Evolutionary conservation across 2,113 vertebrate genomes (phyloP).

Genomic region (Eurypyga helias): DNA sequence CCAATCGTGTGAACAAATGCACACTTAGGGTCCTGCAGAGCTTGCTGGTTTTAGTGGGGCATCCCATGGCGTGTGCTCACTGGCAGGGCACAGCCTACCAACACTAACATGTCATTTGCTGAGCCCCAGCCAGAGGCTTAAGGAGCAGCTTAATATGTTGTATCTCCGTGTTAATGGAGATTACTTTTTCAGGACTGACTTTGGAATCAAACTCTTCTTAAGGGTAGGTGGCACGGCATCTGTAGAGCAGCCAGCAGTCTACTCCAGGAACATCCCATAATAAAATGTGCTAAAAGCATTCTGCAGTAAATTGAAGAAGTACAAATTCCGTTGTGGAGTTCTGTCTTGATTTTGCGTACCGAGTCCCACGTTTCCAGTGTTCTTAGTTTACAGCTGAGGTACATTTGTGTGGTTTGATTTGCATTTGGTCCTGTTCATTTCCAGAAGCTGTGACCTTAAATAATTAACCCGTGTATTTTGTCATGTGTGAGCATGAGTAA

Average conservation of each 20-base stretch:
- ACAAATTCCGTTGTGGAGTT: background rate
- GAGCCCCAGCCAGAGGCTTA: background rate
- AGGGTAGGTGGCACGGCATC: background rate
- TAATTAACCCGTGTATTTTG: background rate
- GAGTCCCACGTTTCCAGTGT: background rate
- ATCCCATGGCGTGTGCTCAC: accelerated
- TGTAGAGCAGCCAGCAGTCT: background rate
- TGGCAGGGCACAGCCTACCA: background rate
- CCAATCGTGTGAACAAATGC: background rate
- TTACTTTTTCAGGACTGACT: background rate
- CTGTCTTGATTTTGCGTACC: background rate
- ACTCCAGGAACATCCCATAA: background rate
- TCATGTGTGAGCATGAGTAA: background rate
- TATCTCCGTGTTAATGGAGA: accelerated
- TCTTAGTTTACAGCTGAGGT: background rate
- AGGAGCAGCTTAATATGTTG: accelerated
- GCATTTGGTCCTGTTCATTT: background rate
- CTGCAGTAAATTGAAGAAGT: background rate
- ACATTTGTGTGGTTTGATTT: background rate
- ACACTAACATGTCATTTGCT: accelerated
- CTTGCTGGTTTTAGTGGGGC: background rate
- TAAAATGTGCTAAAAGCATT: background rate
- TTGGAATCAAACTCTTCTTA: background rate
- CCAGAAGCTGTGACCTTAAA: background rate
- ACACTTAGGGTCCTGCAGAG: accelerated